Conservation (phyloP, 2,113 vertebrate genomes). For the Elephantulus edwardii region DNA sequence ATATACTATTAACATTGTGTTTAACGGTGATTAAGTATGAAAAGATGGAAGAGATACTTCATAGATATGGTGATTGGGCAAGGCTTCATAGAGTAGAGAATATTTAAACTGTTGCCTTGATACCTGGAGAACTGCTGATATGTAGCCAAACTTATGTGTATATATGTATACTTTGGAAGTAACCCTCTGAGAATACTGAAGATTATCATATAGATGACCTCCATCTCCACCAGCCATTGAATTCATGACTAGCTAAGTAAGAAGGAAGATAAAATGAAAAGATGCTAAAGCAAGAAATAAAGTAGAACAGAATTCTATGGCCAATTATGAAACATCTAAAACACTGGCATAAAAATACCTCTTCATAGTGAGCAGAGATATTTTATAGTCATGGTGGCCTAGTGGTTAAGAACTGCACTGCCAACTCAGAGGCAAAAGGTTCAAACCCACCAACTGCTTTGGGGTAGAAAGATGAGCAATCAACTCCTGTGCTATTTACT, state of each 20-base stretch:
- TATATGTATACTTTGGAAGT: accelerated
- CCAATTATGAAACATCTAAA: background rate
- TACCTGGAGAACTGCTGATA: background rate
- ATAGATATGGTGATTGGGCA: background rate
- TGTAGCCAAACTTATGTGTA: background rate
- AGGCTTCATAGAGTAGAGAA: background rate
- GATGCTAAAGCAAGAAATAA: background rate
- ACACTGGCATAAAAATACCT: background rate
- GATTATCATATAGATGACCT: background rate
- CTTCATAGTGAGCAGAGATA: background rate
- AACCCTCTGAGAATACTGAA: background rate
- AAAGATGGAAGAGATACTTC: background rate
- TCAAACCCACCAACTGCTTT: too few relatives aligned
- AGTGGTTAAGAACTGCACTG: too few relatives aligned
- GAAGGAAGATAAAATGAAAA: background rate
- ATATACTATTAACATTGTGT: background rate
- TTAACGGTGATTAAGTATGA: background rate
- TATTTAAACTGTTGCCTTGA: background rate
- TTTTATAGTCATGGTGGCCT: too few relatives aligned
- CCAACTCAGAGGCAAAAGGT: too few relatives aligned
- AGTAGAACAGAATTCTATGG: background rate
- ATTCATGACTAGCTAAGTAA: background rate
- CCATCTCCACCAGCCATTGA: background rate
- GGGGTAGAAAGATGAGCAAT: too few relatives aligned
- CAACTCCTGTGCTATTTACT: too few relatives aligned